These are phyloP conservation scores for Calcarius lapponicus DNA, from an alignment of 2,797 vertebrate species.

Conservation along the genomic window DNA sequence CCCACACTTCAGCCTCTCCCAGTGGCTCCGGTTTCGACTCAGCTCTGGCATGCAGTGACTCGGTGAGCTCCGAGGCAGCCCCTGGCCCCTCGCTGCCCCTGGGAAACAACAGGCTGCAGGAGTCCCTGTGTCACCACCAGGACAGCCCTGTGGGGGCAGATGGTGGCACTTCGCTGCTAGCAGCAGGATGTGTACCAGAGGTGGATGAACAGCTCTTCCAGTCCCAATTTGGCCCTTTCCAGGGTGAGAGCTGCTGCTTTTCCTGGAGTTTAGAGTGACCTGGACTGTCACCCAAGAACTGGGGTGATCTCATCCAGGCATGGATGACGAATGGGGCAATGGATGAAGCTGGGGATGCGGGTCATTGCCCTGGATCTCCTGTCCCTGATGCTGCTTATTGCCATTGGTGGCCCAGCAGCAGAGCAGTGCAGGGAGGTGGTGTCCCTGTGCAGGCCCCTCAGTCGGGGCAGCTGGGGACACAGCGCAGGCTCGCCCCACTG, in stretches of 20 bases:
- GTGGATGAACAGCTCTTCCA: not conserved
- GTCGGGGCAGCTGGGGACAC: not conserved
- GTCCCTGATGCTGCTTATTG: not conserved
- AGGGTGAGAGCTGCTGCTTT: not conserved
- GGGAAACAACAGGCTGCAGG: rapidly evolving
- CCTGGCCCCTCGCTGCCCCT: not conserved
- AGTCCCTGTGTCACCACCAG: rapidly evolving
- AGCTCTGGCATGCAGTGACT: not conserved
- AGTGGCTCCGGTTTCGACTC: not conserved
- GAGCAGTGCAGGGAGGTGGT: not conserved
- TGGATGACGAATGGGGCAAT: rapidly evolving
- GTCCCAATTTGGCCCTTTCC: not conserved
- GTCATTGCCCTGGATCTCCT: not conserved
- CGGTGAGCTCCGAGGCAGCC: not conserved
- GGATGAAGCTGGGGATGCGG: not conserved
- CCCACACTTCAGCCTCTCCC: slow-evolving; percentile 48
- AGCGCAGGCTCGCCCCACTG: rapidly evolving
- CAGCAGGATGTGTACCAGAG: not conserved
- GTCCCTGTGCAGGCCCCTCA: not conserved
- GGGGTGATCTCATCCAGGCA: not conserved
- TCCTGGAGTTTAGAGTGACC: not conserved
- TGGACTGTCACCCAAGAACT: not conserved
- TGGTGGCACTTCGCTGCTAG: not conserved
- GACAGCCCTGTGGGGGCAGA: not conserved
- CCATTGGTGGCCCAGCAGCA: not conserved